These are phyloP conservation scores for Megaceryle maxima DNA, from an alignment of 2,113 vertebrate genomes.

Conservation along the genomic window DNA sequence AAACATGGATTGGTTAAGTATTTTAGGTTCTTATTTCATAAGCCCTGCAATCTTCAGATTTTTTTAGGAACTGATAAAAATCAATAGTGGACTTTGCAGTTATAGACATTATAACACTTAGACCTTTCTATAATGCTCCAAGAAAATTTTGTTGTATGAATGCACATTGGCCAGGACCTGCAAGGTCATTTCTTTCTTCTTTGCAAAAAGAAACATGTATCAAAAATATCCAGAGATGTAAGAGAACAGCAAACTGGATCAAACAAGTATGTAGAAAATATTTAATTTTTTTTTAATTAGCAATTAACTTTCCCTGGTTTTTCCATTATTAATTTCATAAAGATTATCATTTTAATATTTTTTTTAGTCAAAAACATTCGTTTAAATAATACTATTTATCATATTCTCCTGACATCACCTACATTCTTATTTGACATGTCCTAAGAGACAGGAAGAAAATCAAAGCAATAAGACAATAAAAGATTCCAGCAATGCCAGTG, in stretches of 20 bases:
- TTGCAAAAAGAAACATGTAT: not conserved
- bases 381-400: not conserved
- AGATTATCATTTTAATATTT: not conserved
- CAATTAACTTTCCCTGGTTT: not conserved
- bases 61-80: not conserved
- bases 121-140: fast-evolving
- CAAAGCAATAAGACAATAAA: constrained; percentile 16
- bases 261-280: not conserved
- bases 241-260: not conserved
- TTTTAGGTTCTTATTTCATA: not conserved
- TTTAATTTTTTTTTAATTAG: not conserved
- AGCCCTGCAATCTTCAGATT: not conserved
- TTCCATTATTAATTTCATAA: not conserved
- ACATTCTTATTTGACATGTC: not conserved
- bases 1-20: not conserved
- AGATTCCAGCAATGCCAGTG: not conserved
- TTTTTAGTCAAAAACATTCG: constrained; percentile 21
- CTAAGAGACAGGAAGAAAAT: not conserved
- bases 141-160: not conserved
- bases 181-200: not conserved
- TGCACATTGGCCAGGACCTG: not conserved
- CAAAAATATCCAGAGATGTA: not conserved
- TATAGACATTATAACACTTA: not conserved
- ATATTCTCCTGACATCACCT: not conserved
- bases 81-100: not conserved